Conservation (phyloP, 2,888 invertebrate genomes). For the Epinotia bilunana region DNA sequence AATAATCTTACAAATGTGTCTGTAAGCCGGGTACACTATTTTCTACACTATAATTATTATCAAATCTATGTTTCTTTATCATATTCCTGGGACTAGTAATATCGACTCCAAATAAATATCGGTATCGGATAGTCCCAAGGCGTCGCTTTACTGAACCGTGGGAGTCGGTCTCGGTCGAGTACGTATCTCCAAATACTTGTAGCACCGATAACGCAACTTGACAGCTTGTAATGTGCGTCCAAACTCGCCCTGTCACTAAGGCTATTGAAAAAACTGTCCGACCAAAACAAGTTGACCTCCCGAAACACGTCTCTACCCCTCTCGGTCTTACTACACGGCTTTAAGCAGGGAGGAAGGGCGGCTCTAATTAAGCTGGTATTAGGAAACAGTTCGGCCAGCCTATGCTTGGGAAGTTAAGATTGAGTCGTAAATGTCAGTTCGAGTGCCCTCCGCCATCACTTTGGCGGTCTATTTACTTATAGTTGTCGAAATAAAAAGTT, state of each 20-base stretch:
- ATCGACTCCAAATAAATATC: slow-evolving; percentile 15
- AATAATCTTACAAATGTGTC: neutral
- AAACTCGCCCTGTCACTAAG: slow-evolving; percentile 74
- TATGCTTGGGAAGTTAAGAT: slow-evolving; percentile 77
- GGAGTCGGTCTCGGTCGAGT: slow-evolving; percentile 65
- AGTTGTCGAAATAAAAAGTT: slow-evolving; percentile 64
- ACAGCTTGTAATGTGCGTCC: slow-evolving; percentile 73
- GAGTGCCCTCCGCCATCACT: slow-evolving; percentile 75
- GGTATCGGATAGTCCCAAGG: slow-evolving; percentile 44
- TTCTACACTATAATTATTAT: too few species aligned
- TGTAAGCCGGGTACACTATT: neutral
- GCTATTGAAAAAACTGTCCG: slow-evolving; percentile 64
- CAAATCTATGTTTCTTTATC: neutral
- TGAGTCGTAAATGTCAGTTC: slow-evolving; percentile 83
- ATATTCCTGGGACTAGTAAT: slow-evolving; percentile 7
- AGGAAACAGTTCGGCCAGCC: slow-evolving; percentile 66
- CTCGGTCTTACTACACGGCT: slow-evolving; percentile 48
- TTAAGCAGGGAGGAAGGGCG: slow-evolving; percentile 53
- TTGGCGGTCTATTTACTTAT: slow-evolving; percentile 74
- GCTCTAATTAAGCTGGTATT: slow-evolving; percentile 71
- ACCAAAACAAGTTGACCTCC: slow-evolving; percentile 63
- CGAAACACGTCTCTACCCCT: slow-evolving; percentile 52
- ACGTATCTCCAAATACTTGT: slow-evolving; percentile 63
- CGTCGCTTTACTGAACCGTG: slow-evolving; percentile 61
- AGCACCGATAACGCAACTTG: slow-evolving; percentile 72